Evolutionary conservation across 2,888 invertebrate species (phyloP).

Genomic region (Pseudococcus jackbeardsleyi): DNA sequence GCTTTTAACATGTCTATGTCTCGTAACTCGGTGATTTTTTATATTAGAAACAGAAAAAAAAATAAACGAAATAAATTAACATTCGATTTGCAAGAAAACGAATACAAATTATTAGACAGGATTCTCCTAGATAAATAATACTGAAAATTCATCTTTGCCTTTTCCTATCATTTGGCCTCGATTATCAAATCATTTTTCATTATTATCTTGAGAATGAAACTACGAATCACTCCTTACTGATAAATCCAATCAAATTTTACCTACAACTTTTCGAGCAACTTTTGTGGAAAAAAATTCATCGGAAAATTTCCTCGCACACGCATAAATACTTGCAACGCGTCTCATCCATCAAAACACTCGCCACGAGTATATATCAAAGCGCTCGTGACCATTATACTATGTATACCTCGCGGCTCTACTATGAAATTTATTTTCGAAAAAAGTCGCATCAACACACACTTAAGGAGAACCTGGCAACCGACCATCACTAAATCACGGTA

Average conservation of each 20-base stretch:
- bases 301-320: no score
- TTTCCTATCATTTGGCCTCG: no score
- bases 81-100: neutral
- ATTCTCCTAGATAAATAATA: neutral
- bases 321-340: neutral
- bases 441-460: constrained; percentile 3
- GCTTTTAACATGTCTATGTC: neutral
- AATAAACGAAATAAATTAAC: neutral
- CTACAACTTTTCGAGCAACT: neutral
- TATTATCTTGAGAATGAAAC: no score
- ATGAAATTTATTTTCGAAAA: constrained; percentile 10
- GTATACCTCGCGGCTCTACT: neutral
- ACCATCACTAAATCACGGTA: constrained; percentile 3
- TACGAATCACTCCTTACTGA: no score
- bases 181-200: no score
- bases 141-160: neutral
- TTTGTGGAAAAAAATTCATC: no score
- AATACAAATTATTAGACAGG: neutral
- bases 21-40: neutral
- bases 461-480: neutral
- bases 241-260: neutral
- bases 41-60: neutral
- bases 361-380: constrained; percentile 4
- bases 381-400: neutral
- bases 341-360: neutral